A percentile compares a stretch with the other conserved stretches of the same genome.
phyloP scores from a whole-genome alignment of 1,140 invertebrate genomes.

The Trachymyrmex cornetzi region DNA sequence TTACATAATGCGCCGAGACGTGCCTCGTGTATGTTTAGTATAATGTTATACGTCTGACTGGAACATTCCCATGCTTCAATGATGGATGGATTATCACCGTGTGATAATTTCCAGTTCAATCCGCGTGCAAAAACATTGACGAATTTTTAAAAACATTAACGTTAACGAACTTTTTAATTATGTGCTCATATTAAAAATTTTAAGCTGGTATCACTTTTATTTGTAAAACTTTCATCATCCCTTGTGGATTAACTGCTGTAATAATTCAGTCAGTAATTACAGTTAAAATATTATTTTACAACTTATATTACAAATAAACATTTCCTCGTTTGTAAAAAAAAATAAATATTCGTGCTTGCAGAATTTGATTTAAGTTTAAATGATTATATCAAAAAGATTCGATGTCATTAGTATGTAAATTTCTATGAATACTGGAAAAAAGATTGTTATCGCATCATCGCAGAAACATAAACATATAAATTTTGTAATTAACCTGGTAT shows the following conservation, averaged over 20 bases:
- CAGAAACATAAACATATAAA: not conserved
- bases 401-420: no score
- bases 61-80: constrained; percentile 25
- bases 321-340: not conserved
- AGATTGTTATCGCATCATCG: not conserved
- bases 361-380: constrained; percentile 2
- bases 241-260: not conserved
- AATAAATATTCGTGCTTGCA: not conserved
- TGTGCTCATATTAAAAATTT: constrained; percentile 4
- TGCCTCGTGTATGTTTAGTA: constrained; percentile 46
- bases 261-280: constrained; percentile 10
- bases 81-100: constrained; percentile 32
- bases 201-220: not conserved
- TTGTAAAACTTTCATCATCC: not conserved
- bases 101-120: constrained; percentile 33
- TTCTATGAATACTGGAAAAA: not conserved
- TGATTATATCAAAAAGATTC: not conserved
- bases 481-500: not conserved
- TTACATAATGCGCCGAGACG: constrained; percentile 60
- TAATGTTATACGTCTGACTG: constrained; percentile 30
- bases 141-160: not conserved
- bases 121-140: not conserved
- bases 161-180: not conserved
- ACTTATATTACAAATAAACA: not conserved
- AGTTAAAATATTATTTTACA: not conserved